Percentiles rank a stretch among this genome's conserved stretches.
These are phyloP conservation scores for Pelusios castaneus DNA, from an alignment of 2,113 vertebrate genomes.

Conservation along the genomic window DNA sequence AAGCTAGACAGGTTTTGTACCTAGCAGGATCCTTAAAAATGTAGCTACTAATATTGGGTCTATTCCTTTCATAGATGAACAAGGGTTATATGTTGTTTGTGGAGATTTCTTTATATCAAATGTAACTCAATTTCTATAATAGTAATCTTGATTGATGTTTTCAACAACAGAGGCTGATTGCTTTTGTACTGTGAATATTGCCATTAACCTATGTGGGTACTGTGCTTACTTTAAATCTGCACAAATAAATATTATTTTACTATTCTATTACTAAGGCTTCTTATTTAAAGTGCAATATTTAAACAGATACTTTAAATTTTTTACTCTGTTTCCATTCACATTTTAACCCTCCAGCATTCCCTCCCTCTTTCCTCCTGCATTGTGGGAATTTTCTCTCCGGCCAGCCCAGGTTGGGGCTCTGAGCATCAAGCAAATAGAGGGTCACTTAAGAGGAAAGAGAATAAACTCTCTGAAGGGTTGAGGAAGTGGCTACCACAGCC, in stretches of 20 bases:
- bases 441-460: neutral
- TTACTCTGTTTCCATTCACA: neutral
- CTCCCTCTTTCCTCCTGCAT: neutral
- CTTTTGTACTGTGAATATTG: neutral
- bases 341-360: neutral
- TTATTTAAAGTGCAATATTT: neutral
- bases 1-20: neutral
- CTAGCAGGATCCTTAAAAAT: neutral
- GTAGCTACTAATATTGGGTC: neutral
- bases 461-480: neutral
- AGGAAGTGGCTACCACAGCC: neutral
- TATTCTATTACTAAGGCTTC: no score
- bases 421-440: neutral
- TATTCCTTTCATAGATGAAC: neutral
- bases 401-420: neutral
- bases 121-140: neutral
- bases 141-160: neutral
- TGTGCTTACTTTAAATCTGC: neutral
- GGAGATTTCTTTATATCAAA: neutral
- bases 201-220: neutral
- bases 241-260: neutral
- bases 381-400: neutral
- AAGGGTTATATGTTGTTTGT: accelerated
- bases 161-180: neutral
- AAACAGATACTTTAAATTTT: neutral